Base-by-base conservation (phyloP, 2,888 invertebrate genomes). In the Acanthosepion lycidas region DNA sequence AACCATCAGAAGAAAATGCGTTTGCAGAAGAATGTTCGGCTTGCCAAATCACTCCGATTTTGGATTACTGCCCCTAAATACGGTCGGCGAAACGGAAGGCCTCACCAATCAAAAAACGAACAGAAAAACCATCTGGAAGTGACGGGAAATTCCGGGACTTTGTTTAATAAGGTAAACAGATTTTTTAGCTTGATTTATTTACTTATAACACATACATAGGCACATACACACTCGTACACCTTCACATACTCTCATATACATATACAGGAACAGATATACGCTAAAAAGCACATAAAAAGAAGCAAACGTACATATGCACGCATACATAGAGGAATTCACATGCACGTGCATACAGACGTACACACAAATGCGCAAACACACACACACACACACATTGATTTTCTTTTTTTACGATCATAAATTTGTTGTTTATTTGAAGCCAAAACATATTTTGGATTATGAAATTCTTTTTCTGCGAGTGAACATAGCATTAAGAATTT, bases 301-400 rank as follows among this genome's bases (percentile, higher is more conserved):
- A 42, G 42, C 42, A 42, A 1, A 42, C 42, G 42, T 42, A 42
- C 42, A 42, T 42, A 42, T 94, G 9, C 26, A 92, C 55, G 49
- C 55, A 94, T 94, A 91, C 33, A 51, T 95, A 53, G 49, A 59
- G 91, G 6, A 64, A 92, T 59, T n/a, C 48, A 28, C 59, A 51
- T 42, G 28, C 59, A 92, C 42, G 92, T 23, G 28, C n/a, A 64
- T n/a, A 91, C n/a, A 59, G 28, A 92, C 42, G 51, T 51, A 42
- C n/a, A 94, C 42, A 94, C 59, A 94, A 33, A 94, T 92, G 53
- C n/a, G 26, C 26, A 53, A 51, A 42, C 92, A 53, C 92, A 53
- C 92, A 92, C 51, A 51, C 51, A 51, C 51, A 51, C 51, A 51
- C 51, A 51, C 51, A 51, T 15, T 42, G 42, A 42, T 3, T 42